Evolutionary conservation across 2,113 vertebrate species (phyloP).

Genomic region (Leptosomus discolor): DNA sequence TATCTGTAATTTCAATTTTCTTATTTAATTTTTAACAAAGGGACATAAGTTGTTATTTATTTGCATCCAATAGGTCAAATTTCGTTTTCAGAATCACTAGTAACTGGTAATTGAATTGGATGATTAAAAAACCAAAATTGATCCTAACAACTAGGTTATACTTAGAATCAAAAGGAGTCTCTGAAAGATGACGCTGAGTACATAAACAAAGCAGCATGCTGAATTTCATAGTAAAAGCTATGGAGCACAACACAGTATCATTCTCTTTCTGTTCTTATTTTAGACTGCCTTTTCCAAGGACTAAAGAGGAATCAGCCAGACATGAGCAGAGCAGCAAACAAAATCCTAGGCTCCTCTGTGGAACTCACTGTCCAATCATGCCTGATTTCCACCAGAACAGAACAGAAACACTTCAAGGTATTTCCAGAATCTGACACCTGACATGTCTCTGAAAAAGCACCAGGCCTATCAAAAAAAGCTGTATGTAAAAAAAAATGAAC

Average conservation of each 20-base stretch:
- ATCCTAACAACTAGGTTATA: not conserved
- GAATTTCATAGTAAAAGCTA: not conserved
- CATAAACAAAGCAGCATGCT: not conserved
- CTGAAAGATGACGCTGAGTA: not conserved
- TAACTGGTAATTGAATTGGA: not conserved
- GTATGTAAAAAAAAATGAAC: not conserved
- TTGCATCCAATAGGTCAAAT: not conserved
- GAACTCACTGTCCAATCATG: not conserved
- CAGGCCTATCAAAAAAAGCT: not conserved
- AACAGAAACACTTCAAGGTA: not conserved
- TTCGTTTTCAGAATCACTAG: not conserved
- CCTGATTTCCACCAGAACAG: not conserved
- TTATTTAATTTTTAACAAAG: not conserved
- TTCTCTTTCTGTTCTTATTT: not conserved
- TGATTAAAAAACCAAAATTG: not conserved
- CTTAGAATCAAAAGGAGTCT: not conserved
- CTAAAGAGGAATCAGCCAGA: not conserved
- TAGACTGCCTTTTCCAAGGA: not conserved
- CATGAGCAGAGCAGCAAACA: not conserved
- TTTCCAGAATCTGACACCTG: not conserved
- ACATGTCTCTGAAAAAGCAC: not conserved
- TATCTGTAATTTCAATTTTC: not conserved
- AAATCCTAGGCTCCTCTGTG: not conserved
- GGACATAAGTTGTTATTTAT: not conserved
- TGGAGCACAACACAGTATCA: not conserved